Base-by-base conservation (phyloP, 1,140 invertebrate species). In the Drosophila carrolli region DNA sequence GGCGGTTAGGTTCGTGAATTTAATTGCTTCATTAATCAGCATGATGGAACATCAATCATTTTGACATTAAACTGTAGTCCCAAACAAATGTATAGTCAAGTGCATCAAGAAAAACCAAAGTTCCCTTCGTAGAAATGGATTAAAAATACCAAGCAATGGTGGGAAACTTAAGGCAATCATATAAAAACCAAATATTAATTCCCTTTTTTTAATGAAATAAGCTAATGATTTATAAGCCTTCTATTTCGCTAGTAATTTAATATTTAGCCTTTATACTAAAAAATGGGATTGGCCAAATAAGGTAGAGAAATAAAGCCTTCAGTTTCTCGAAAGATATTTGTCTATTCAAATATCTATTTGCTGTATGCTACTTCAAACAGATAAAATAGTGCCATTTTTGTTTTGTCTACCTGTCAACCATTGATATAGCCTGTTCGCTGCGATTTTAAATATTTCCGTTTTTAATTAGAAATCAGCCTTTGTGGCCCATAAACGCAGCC, bases 401-500 rank as follows among this genome's bases (percentile, higher is more conserved):
- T 41, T 47, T 38, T 62, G 54, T 60, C 14, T 50, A 35, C 27
- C 60, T 63, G 59, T 65, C 60, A 48, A n/a, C 63, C 14, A 67
- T 41, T 23, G 19, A 41, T 48, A 27, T 27, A 1, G 6, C 3
- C 11, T 2, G 10, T 14, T 56, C 13, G 40, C 6, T 27, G 23
- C 8, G 14, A 40, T 40, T 38, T 40, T 19, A 79, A 82, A 82
- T 86, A 86, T 88, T 83, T 88, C 58, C 65, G 83, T 11, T 86
- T 82, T 86, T 86, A 88, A 86, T 86, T 88, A 77, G 83, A 86
- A 75, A 83, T 48, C 66, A 53, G 46, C 60, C 40, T 70, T 55
- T 55, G 68, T 75, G 50, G 56, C 40, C 62, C 81, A 81, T 71
- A 84, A 76, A 74, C 44, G 66, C 75, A 48, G 16, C 38, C 27